Conservation (phyloP, 2,888 invertebrate species). For the Philonicus albiceps region DNA sequence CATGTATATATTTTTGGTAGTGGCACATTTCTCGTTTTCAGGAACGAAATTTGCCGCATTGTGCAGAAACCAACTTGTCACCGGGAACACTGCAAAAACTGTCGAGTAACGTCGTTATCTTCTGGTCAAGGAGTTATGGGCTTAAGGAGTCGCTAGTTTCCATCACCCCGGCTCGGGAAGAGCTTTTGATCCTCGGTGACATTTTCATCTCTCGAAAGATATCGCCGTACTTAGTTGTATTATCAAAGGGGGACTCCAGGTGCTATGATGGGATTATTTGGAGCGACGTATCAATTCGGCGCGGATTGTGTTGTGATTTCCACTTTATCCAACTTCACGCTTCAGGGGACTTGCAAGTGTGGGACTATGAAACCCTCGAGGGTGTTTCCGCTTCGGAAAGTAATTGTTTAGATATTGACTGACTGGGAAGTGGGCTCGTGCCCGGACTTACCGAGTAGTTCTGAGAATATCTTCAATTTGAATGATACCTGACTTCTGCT, state of each 20-base stretch:
- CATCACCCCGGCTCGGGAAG: not conserved
- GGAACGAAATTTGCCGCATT: slow-evolving; percentile 21
- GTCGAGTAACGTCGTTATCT: slow-evolving; percentile 19
- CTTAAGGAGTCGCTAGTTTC: not conserved
- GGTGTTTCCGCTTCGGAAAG: not conserved
- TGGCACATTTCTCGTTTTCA: not conserved
- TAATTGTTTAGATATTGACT: not conserved
- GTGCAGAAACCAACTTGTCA: slow-evolving; percentile 25
- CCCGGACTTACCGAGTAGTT: not conserved
- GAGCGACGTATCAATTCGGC: slow-evolving; percentile 11
- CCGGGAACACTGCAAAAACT: not conserved
- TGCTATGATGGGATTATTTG: slow-evolving; percentile 9
- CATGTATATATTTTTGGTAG: not conserved
- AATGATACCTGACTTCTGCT: not conserved
- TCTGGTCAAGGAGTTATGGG: slow-evolving; percentile 37
- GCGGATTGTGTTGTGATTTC: not conserved
- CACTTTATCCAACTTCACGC: not conserved
- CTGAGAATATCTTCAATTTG: not conserved
- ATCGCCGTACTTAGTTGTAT: slow-evolving; percentile 1
- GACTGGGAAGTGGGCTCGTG: not conserved
- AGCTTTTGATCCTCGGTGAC: slow-evolving; percentile 32
- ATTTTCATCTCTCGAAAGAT: slow-evolving; percentile 7
- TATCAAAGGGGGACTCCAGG: slow-evolving; percentile 21
- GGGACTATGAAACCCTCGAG: not conserved
- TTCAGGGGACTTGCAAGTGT: not conserved